Base-by-base conservation (phyloP, 37 sponge, comb jelly and placozoan species). In the Lycopodina hypogea region DNA sequence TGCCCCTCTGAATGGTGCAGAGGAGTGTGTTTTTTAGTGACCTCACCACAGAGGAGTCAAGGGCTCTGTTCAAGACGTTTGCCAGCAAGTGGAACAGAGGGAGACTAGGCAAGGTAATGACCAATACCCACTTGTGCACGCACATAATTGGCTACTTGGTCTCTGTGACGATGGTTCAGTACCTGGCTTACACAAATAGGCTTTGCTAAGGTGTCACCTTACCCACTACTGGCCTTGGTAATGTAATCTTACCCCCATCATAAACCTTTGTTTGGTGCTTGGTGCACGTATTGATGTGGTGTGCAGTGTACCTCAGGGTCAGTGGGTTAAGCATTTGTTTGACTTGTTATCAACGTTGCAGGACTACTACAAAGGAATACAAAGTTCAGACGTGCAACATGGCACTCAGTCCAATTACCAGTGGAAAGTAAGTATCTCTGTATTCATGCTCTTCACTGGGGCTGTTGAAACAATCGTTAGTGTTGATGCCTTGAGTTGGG, bases 1-100 rank as follows among this genome's bases (percentile, higher is more conserved):
- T 23, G 24, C 2, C 2, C 40, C 32, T 60, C 39, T n/a, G 22
- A 39, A 45, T 22, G 57, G 37, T 61, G 4, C 50, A 89, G 90
- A 75, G 71, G 37, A 69, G 53, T 8, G 57, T 71, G 24, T 85
- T 70, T 62, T 93, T 93, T 60, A 86, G 81, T 70, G 88, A 93
- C 22, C 55, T 93, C 39, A 68, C 75, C 4, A 86, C 90, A 15
- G 74, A 79, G 0, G 72, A 94, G 64, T 81, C 95, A 24, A 80
- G 84, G 51, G 84, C 84, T n/a, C 63, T 84, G 34, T 94, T 94
- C 77, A 88, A 80, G 70, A 88, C 84, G 67, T 94, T 94, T 88
- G 92, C 87, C 9, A 64, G 56, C 28, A 81, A 84, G 50, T 94
- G 95, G 95, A 94, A 94, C 78, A 73, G 52, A 71, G 89, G 86